Conservation (phyloP, 2,797 vertebrate species). For the Eleutherodactylus coqui region DNA sequence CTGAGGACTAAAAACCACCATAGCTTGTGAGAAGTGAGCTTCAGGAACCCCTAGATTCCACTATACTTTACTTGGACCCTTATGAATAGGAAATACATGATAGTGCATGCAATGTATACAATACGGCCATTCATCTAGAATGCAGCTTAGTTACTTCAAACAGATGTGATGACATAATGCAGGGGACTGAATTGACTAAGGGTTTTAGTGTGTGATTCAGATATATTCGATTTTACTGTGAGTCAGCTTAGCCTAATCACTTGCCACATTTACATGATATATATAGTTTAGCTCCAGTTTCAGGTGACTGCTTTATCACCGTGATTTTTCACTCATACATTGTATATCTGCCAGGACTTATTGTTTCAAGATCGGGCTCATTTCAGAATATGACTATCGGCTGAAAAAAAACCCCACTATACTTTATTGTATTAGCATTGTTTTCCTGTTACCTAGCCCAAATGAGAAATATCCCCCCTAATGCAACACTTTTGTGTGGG, state of each 20-base stretch:
- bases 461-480: no score
- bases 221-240: background rate
- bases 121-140: conserved; percentile 40
- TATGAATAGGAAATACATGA: conserved; percentile 51
- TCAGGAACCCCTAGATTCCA: conserved; percentile 34
- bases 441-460: background rate
- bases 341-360: background rate
- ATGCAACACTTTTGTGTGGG: no score
- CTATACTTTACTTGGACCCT: conserved; percentile 42
- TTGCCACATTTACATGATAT: background rate
- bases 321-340: background rate
- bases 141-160: conserved; percentile 13
- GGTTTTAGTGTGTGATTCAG: conserved; percentile 39
- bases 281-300: background rate
- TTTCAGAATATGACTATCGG: background rate
- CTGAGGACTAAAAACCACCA: conserved; percentile 9
- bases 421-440: no score
- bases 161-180: conserved; percentile 51
- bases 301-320: background rate
- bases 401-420: no score
- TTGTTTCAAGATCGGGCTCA: background rate
- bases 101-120: conserved; percentile 35
- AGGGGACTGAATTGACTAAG: conserved; percentile 27
- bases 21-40: conserved; percentile 27
- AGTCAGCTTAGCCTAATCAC: background rate